Evolutionary conservation across 2,113 vertebrate species (phyloP), one percentile per base, ranked within the genome.

Genomic region (Sinocyclocheilus grahami): DNA sequence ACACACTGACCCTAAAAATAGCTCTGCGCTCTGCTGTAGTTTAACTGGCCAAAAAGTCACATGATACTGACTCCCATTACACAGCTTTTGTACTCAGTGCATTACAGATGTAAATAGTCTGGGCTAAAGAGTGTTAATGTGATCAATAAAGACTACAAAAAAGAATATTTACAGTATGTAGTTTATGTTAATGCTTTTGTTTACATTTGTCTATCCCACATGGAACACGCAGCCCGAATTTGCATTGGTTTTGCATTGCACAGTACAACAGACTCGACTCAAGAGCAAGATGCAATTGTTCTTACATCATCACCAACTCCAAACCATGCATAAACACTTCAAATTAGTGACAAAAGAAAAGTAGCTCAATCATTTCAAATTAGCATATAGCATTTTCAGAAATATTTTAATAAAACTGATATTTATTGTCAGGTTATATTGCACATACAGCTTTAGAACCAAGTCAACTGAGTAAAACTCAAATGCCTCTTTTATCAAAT

Each of bases 1-100:
- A 39, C 30, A 60, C 18, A 60, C 18, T 11, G 5, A 22, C 22
- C 39, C 87, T 86, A 88, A 90, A 53, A 90, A 90, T 90, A 90
- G 75, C 78, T 46, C 51, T 6, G 85, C 24, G 8, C 7, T 65
- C 7, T 81, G 39, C 39, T 67, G 37, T 27, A 30, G n/a, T 46
- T 82, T 46, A 48, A 65, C 33, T 16, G 78, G 37, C 22, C 37
- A 79, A 39, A 79, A 39, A 62, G 53, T 60, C 77, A 63, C 60
- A 82, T 20, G 14, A 30, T 30, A 48, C 30, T 53, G 24, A 55
- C 76, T 55, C 16, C 76, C 18, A 33, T 4, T 18, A 78, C 22
- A 24, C 42, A 8, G 63, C 20, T 16, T n/a, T 18, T 72, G 18
- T 16, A 13, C 3, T 24, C 2, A 46, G 20, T 46, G 37, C 5